Evolutionary conservation across 2,113 vertebrate species (phyloP).

Genomic region (Hemiprocne comata): DNA sequence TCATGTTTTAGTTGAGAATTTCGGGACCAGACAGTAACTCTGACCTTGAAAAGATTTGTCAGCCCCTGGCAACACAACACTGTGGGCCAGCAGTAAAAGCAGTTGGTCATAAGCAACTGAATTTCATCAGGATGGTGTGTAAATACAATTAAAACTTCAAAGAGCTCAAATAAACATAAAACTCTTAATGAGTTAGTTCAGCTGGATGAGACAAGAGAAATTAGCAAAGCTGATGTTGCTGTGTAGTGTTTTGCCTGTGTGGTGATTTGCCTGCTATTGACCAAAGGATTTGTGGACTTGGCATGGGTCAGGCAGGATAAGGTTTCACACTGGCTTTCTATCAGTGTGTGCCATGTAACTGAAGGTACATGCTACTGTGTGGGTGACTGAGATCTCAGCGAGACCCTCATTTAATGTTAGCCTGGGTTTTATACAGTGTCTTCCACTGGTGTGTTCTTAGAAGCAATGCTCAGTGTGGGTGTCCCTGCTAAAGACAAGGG

Average conservation of each 20-base stretch:
- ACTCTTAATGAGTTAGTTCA: not conserved
- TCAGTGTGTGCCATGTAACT: rapidly evolving
- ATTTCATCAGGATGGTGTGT: not conserved
- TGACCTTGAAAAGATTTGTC: conserved; percentile 6
- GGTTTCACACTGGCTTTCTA: not conserved
- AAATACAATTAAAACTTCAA: conserved; percentile 43
- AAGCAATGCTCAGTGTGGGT: not conserved
- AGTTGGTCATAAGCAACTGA: not conserved
- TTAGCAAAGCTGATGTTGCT: not conserved
- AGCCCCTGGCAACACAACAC: not conserved
- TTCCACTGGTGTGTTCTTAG: not conserved
- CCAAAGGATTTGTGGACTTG: not conserved
- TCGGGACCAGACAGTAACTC: not conserved
- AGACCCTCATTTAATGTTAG: not conserved
- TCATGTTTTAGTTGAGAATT: conserved; percentile 24
- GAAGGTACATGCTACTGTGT: not conserved
- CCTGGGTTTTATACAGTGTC: rapidly evolving
- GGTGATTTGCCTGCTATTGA: not conserved
- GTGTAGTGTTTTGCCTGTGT: rapidly evolving
- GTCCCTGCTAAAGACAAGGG: not conserved
- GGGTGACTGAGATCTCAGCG: not conserved
- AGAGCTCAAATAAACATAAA: conserved; percentile 16
- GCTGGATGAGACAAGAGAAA: not conserved
- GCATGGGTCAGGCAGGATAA: rapidly evolving
- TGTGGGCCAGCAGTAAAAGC: not conserved